These are phyloP conservation scores for Diploscapter pachys DNA, from an alignment of 1,140 invertebrate species.

Conservation along the genomic window DNA sequence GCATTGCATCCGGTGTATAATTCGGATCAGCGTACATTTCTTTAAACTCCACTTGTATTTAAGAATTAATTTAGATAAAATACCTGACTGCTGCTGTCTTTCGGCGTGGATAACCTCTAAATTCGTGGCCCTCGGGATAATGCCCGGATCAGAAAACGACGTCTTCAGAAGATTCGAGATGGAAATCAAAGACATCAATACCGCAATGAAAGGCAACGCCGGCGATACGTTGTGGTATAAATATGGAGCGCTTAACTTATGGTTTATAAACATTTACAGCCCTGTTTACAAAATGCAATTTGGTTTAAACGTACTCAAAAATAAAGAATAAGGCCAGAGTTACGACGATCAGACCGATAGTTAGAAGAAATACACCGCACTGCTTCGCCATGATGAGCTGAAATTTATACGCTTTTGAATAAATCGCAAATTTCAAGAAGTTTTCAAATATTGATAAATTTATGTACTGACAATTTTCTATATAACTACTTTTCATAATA, in stretches of 20 bases:
- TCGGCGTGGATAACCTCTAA: conserved; percentile 88
- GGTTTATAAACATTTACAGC: conserved; percentile 43
- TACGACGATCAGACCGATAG: conserved; percentile 82
- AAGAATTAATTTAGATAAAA: neutral
- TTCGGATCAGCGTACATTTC: conserved; percentile 14
- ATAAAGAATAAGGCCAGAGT: conserved; percentile 89
- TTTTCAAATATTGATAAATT: neutral
- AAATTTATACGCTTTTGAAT: neutral
- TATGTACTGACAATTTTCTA: conserved; percentile 4
- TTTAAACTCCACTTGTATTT: neutral
- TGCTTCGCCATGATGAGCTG: conserved; percentile 88
- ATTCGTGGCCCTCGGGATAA: conserved; percentile 79
- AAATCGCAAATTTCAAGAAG: too few species aligned
- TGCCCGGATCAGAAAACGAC: conserved; percentile 87
- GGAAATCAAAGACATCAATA: conserved; percentile 68
- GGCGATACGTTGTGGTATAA: conserved; percentile 75
- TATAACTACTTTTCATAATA: neutral
- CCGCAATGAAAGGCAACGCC: conserved; percentile 83
- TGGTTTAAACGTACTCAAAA: conserved; percentile 77
- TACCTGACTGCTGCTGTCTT: conserved; percentile 61
- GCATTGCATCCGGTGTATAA: conserved; percentile 2
- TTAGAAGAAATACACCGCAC: conserved; percentile 88
- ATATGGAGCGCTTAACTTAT: conserved; percentile 77
- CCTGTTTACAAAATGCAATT: conserved; percentile 35
- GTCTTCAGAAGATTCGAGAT: conserved; percentile 83